Base-by-base conservation (phyloP, 1,140 invertebrate genomes). In the Rhagoletis pomonella region DNA sequence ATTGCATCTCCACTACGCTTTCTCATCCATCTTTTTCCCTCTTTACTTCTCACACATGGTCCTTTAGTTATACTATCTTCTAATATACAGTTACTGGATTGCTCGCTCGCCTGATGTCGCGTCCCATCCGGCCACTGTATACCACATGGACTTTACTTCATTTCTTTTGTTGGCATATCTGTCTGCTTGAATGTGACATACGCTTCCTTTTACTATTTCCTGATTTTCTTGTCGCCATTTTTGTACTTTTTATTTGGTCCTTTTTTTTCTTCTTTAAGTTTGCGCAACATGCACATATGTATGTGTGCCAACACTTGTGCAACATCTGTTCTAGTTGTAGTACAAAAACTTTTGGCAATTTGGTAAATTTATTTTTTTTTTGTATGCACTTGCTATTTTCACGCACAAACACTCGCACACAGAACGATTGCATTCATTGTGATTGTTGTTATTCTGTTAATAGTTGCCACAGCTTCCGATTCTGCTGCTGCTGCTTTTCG, bases 311-410 rank as follows among this genome's bases (percentile, higher is more conserved):
- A 29, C 50, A 81, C 17, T 47, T 7, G 50, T 10, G 73, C 47
- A 81, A 81, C 50, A 81, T 81, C 73, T 81, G 73, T 55, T 81
- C 9, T 12, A 69, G 39, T 69, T 81, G 42, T 81, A 19, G 50
- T 81, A n/a, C 6, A 58, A 55, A 55, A 81, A 81, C 73, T 81
- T 81, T 81, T 81, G 17, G 73, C 73, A 81, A 81, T 81, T 81
- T 81, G 73, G 73, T 81, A 81, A 81, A 81, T 55, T 81, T 81
- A 81, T 81, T 81, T 81, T 81, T 81, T 81, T 44, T n/a, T n/a
- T n/a, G n/a, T 81, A 47, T 81, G 73, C 73, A 29, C 73, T 81
- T 55, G 47, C 17, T 7, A 81, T 81, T 55, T 14, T n/a, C 69
- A 9, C 44, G n/a, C 69, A 55, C 10, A 7, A 10, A 55, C 6